Conservation (phyloP, 2,888 invertebrate genomes). For the Polydrusus cervinus region DNA sequence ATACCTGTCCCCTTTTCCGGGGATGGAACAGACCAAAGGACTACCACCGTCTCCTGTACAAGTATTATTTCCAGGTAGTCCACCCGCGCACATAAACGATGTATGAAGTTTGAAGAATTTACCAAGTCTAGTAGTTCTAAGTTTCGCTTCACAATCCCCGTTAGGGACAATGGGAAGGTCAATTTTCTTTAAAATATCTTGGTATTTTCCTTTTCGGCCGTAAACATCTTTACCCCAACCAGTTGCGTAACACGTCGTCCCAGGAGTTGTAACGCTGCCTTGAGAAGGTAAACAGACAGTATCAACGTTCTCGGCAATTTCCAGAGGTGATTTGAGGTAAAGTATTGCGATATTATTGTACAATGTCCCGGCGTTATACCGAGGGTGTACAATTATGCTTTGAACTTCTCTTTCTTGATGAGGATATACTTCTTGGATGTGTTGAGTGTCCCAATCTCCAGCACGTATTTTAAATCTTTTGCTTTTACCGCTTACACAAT, state of each 20-base stretch:
- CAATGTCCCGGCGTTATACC: conserved; percentile 63
- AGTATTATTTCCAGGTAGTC: conserved; percentile 77
- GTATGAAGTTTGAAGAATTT: conserved; percentile 78
- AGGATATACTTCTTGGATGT: conserved; percentile 75
- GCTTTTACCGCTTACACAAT: conserved; percentile 76
- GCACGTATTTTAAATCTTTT: conserved; percentile 73
- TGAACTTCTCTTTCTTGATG: conserved; percentile 77
- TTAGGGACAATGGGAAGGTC: conserved; percentile 79
- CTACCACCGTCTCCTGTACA: conserved; percentile 73
- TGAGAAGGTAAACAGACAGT: conserved; percentile 65
- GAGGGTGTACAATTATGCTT: conserved; percentile 61
- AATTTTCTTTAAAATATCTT: conserved; percentile 82
- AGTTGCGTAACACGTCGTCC: conserved; percentile 61
- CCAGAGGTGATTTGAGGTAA: conserved; percentile 61
- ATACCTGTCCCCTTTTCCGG: conserved; percentile 74
- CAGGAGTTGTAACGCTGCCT: conserved; percentile 52
- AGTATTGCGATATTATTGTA: conserved; percentile 67
- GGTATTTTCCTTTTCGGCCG: conserved; percentile 75
- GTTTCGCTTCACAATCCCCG: conserved; percentile 74
- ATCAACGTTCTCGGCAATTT: conserved; percentile 61
- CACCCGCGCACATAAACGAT: conserved; percentile 88
- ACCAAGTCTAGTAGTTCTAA: conserved; percentile 80
- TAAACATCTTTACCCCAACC: conserved; percentile 67
- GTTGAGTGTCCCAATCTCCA: conserved; percentile 91
- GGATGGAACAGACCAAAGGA: conserved; percentile 80